A percentile compares a stretch with the other conserved stretches of the same genome.
Evolutionary conservation across 1,140 invertebrate genomes (phyloP).

Genomic region (Halyomorpha halys): DNA sequence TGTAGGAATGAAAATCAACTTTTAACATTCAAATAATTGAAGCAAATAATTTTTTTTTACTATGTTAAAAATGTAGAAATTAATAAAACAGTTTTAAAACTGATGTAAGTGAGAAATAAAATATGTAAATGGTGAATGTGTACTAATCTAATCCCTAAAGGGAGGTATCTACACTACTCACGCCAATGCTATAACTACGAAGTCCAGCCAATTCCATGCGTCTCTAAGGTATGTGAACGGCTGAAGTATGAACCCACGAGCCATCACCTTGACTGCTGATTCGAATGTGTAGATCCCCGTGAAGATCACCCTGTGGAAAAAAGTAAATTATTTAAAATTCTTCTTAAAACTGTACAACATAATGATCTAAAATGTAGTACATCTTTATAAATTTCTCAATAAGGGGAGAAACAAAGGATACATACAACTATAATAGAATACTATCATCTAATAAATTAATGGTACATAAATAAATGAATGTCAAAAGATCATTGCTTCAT

Average conservation of each 20-base stretch:
- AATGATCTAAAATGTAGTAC: no score
- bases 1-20: constrained; percentile 13
- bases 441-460: no score
- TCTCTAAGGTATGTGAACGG: constrained; percentile 99
- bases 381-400: no score
- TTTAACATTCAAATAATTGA: constrained; percentile 19
- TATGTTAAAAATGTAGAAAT: neutral
- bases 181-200: constrained; percentile 99
- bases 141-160: constrained; percentile 15
- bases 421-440: no score
- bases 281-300: constrained; percentile 99
- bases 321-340: constrained; percentile 12
- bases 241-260: constrained; percentile 97
- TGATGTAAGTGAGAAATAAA: constrained; percentile 4
- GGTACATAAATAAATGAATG: neutral
- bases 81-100: constrained; percentile 1
- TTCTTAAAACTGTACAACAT: neutral
- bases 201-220: constrained; percentile 99
- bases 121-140: constrained; percentile 2
- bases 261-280: constrained; percentile 96
- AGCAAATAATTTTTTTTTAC: constrained; percentile 7
- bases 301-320: constrained; percentile 89
- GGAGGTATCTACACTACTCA: constrained; percentile 54
- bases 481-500: neutral
- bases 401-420: no score